A percentile compares a stretch with the other conserved stretches of the same genome.
Conservation (phyloP, 1,140 invertebrate genomes). For the Antheraea pernyi region DNA sequence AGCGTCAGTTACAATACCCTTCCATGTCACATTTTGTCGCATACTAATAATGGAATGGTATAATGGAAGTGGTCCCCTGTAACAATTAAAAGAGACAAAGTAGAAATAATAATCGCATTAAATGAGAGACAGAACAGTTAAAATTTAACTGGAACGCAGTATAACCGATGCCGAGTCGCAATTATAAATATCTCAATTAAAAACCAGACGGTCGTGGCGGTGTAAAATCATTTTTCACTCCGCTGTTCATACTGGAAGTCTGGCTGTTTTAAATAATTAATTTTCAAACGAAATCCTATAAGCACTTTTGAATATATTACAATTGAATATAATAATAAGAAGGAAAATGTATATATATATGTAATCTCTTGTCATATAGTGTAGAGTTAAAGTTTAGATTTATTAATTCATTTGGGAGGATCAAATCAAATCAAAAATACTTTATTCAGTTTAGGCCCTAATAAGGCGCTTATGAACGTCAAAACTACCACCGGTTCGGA, state of each 20-base stretch:
- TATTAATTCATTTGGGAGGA: no score
- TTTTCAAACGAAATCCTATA: background rate
- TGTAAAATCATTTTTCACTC: constrained; percentile 39
- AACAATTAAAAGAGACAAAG: background rate
- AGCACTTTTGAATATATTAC: background rate
- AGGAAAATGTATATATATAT: no score
- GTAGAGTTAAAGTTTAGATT: no score
- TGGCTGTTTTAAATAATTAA: constrained; percentile 11
- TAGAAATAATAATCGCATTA: background rate
- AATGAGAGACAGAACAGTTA: constrained; percentile 35
- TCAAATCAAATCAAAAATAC: no score
- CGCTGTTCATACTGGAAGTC: constrained; percentile 40
- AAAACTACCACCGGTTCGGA: no score
- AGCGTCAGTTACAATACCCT: no score
- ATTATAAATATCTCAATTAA: constrained; percentile 76
- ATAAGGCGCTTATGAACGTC: no score
- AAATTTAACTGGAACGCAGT: background rate
- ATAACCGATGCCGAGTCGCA: constrained; percentile 31
- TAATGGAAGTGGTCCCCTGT: background rate
- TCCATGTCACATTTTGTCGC: constrained; percentile 2
- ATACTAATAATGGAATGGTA: background rate
- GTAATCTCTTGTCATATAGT: no score
- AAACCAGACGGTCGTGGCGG: constrained; percentile 43
- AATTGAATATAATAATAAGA: no score
- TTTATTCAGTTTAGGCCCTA: no score